phyloP scores from a whole-genome alignment of 1,140 invertebrate genomes.

The Panagrolaimus sp. region DNA sequence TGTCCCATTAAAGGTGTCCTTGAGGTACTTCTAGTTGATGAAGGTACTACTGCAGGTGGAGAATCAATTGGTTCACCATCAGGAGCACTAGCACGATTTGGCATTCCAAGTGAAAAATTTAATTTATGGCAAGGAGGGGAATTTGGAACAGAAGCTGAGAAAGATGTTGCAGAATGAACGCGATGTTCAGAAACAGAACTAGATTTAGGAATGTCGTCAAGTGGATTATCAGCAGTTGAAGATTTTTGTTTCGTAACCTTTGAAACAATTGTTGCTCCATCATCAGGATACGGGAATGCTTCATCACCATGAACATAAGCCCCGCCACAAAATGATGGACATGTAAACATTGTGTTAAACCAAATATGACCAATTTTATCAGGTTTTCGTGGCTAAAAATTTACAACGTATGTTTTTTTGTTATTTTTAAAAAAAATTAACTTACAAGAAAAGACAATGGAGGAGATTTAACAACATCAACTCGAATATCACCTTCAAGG shows the following conservation, averaged over 20 bases:
- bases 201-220: neutral
- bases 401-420: slow-evolving; percentile 2
- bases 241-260: slow-evolving; percentile 13
- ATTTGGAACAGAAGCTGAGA: neutral
- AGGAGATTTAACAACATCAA: slow-evolving; percentile 37
- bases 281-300: slow-evolving; percentile 38
- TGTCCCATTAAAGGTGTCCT: neutral
- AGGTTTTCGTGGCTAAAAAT: slow-evolving; percentile 26
- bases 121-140: neutral
- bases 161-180: neutral
- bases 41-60: neutral
- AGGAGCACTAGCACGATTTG: neutral
- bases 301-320: slow-evolving; percentile 49
- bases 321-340: slow-evolving; percentile 41
- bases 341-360: slow-evolving; percentile 58
- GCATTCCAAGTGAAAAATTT: slow-evolving; percentile 1
- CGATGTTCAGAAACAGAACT: neutral
- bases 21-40: neutral
- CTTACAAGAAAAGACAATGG: neutral
- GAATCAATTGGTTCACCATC: neutral
- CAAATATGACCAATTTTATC: slow-evolving; percentile 54
- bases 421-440: neutral
- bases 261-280: slow-evolving; percentile 18
- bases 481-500: slow-evolving; percentile 54
- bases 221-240: slow-evolving; percentile 7